A percentile compares a stretch with the other conserved stretches of the same genome.
Evolutionary conservation across 1,140 invertebrate species (phyloP).

Genomic region (Artemia franciscana): DNA sequence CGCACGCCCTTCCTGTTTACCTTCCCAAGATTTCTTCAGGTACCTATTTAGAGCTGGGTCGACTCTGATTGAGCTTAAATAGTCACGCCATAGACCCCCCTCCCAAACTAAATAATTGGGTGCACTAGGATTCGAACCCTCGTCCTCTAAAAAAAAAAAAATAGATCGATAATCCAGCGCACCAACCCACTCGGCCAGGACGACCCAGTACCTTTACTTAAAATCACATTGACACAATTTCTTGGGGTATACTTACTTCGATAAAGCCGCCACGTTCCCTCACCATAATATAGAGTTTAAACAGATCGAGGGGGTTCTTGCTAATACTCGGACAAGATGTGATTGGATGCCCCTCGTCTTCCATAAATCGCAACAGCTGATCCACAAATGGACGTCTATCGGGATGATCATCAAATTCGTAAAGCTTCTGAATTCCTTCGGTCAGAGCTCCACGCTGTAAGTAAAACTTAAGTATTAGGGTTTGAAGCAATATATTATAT

Average conservation of each 20-base stretch:
- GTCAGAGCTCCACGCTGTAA: slow-evolving; percentile 5
- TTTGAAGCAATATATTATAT: slow-evolving; percentile 3
- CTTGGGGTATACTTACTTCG: slow-evolving; percentile 47
- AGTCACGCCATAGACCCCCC: too few species aligned
- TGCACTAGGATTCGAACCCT: too few species aligned
- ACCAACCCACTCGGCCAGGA: too few species aligned
- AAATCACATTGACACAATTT: too few species aligned
- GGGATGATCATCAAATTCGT: slow-evolving; percentile 86
- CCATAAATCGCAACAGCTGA: slow-evolving; percentile 74
- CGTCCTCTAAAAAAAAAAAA: too few species aligned
- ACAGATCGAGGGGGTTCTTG: slow-evolving; percentile 92
- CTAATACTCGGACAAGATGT: slow-evolving; percentile 85
- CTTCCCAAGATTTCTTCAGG: too few species aligned
- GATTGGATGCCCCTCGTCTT: slow-evolving; percentile 71
- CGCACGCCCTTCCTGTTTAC: too few species aligned
- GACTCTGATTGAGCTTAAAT: too few species aligned
- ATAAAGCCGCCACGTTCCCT: slow-evolving; percentile 88
- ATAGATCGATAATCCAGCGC: too few species aligned
- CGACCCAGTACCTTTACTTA: too few species aligned
- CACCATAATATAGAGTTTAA: slow-evolving; percentile 76
- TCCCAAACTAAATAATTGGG: too few species aligned
- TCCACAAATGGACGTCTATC: slow-evolving; percentile 74
- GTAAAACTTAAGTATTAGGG: slow-evolving; percentile 7
- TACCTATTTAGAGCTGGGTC: too few species aligned
- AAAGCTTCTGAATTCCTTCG: slow-evolving; percentile 28